phyloP scores from a whole-genome alignment of 2,797 vertebrate species.

The Sitta carolinensis region DNA sequence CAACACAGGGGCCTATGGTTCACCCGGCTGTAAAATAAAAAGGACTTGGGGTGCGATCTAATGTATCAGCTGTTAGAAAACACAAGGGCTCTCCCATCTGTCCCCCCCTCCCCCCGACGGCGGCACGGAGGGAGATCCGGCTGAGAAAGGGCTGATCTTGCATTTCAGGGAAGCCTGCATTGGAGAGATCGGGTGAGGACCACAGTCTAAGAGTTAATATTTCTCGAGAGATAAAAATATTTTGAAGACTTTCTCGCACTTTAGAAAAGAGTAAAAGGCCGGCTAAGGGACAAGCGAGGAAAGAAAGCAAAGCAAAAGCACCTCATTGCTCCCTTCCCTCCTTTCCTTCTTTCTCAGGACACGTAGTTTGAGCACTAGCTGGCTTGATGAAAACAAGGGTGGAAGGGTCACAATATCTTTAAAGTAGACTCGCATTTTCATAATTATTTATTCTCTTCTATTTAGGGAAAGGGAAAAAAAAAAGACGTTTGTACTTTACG shows the following conservation, averaged over 20 bases:
- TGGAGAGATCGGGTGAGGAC: constrained; percentile 48
- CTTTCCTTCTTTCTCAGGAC: constrained; percentile 47
- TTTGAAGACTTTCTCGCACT: constrained; percentile 14
- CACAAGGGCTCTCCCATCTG: neutral
- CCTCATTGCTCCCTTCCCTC: constrained; percentile 1
- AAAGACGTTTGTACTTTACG: neutral
- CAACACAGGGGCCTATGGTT: constrained; percentile 65
- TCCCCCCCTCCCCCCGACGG: neutral
- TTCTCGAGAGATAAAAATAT: constrained; percentile 76
- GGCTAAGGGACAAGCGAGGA: neutral
- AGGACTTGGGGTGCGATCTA: neutral
- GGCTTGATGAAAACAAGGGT: constrained; percentile 48
- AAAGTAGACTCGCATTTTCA: constrained; percentile 25
- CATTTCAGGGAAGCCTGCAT: constrained; percentile 36
- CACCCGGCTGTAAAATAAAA: constrained; percentile 18
- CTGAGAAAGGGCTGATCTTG: constrained; percentile 55
- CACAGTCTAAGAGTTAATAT: constrained; percentile 39
- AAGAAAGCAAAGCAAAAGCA: constrained; percentile 59
- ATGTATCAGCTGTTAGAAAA: neutral
- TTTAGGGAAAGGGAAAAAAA: neutral
- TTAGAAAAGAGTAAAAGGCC: constrained; percentile 75
- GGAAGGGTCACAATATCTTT: constrained; percentile 40
- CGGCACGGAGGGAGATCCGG: constrained; percentile 21
- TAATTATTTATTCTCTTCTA: constrained; percentile 36
- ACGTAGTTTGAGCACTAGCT: constrained; percentile 53